Percentiles rank a stretch among this genome's conserved stretches.
These are phyloP conservation scores for Cyclina sinensis DNA, from an alignment of 1,140 invertebrate genomes.

Conservation along the genomic window DNA sequence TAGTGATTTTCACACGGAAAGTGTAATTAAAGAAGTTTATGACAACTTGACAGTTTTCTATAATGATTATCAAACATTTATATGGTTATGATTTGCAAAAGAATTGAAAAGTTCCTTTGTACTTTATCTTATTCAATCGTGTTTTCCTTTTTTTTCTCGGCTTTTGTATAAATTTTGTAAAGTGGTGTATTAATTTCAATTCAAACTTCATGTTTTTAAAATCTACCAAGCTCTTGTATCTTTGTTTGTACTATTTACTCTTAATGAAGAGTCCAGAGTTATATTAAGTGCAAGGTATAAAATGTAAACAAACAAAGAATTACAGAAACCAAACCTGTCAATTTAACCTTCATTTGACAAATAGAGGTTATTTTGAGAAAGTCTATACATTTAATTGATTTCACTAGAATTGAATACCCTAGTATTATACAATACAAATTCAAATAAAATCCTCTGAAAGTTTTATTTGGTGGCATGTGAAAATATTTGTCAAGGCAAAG, in stretches of 20 bases:
- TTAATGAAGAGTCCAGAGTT: not conserved
- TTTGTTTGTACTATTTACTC: not conserved
- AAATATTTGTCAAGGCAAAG: not conserved
- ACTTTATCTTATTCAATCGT: not conserved
- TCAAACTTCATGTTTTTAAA: not conserved
- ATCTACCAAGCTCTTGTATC: too few relatives aligned
- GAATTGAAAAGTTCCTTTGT: not conserved
- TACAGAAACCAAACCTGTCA: not conserved
- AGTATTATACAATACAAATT: not conserved
- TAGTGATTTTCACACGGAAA: too few relatives aligned
- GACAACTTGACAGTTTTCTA: not conserved
- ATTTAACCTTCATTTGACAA: not conserved
- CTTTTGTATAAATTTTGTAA: not conserved
- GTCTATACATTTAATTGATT: not conserved
- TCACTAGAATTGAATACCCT: not conserved
- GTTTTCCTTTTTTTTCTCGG: not conserved
- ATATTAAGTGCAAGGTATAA: not conserved
- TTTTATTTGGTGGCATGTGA: not conserved
- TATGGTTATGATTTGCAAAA: not conserved
- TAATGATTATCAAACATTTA: not conserved
- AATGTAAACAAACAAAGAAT: slow-evolving; percentile 1
- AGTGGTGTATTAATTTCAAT: not conserved
- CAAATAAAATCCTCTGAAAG: not conserved
- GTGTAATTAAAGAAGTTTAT: not conserved
- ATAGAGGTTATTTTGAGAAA: not conserved